Evolutionary conservation across 2,888 invertebrate species (phyloP).

Genomic region (Schrankia costaestrigalis): DNA sequence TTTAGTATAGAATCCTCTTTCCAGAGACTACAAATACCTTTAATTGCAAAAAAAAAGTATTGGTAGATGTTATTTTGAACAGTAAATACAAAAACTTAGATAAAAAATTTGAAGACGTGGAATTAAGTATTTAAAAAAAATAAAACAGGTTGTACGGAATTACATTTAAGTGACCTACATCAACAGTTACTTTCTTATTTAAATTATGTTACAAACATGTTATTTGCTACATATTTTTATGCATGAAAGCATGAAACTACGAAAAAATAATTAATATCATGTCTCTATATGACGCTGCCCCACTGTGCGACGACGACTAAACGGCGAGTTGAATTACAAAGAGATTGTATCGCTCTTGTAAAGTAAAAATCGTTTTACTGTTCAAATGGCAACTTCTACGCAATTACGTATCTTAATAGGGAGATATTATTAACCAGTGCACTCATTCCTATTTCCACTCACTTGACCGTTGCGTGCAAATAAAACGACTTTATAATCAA

Average conservation of each 20-base stretch:
- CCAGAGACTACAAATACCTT: not conserved
- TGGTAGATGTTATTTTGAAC: not conserved
- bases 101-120: not conserved
- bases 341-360: slow-evolving; percentile 66
- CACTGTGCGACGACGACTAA: slow-evolving; percentile 64
- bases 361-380: slow-evolving; percentile 71
- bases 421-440: slow-evolving; percentile 27
- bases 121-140: not conserved
- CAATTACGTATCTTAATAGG: slow-evolving; percentile 54
- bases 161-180: not conserved
- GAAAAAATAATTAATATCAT: too few relatives aligned
- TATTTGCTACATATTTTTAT: too few relatives aligned
- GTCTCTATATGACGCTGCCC: too few relatives aligned
- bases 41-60: not conserved
- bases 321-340: slow-evolving; percentile 66
- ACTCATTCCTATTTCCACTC: slow-evolving; percentile 20
- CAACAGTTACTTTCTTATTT: too few relatives aligned
- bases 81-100: not conserved
- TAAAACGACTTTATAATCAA: slow-evolving; percentile 39
- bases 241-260: too few relatives aligned
- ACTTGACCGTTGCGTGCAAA: slow-evolving; percentile 28
- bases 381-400: slow-evolving; percentile 62
- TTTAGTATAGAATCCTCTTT: not conserved
- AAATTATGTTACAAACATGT: too few relatives aligned
- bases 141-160: not conserved